Evolutionary conservation across 2,888 invertebrate species (phyloP), one percentile per base, ranked within the genome.

Genomic region (Chrysolina americana): DNA sequence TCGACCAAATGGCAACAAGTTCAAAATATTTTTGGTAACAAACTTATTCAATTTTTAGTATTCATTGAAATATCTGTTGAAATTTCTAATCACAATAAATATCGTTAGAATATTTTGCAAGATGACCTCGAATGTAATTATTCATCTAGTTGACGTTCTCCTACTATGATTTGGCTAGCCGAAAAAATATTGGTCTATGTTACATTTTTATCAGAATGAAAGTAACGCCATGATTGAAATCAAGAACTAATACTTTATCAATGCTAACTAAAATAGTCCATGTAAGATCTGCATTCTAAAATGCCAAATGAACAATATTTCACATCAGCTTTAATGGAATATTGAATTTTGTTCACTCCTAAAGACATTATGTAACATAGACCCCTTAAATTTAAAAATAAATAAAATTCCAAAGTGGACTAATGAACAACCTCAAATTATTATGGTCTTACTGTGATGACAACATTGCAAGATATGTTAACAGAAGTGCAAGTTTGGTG

Each of bases 161-260:
- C 5, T 28, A 28, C 28, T 28, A 5, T 28, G n/a, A n/a, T n/a
- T n/a, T n/a, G n/a, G n/a, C n/a, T n/a, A n/a, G n/a, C n/a, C n/a
- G n/a, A n/a, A n/a, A n/a, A n/a, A n/a, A n/a, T n/a, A n/a, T n/a
- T 44, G 44, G 44, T 44, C 44, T 44, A 44, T 44, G 44, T 44
- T 13, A 13, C 44, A 44, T 11, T 11, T 44, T 11, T 44, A 44
- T 44, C 11, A 44, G 8, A 44, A 44, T 44, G 9, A 13, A 44
- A 9, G 8, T 44, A 11, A 11, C 13, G 44, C 13, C 13, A 44
- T 44, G 8, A 11, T 4, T 44, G 44, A 44, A 9, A 11, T 44
- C 13, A 13, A 44, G 13, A 44, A 13, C 4, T 44, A 44, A 13
- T 44, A 44, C 9, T 44, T 11, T 44, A 44, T 44, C 2, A 44